Evolutionary conservation across 2,113 vertebrate genomes (phyloP).

Genomic region (Empidonax alnorum): DNA sequence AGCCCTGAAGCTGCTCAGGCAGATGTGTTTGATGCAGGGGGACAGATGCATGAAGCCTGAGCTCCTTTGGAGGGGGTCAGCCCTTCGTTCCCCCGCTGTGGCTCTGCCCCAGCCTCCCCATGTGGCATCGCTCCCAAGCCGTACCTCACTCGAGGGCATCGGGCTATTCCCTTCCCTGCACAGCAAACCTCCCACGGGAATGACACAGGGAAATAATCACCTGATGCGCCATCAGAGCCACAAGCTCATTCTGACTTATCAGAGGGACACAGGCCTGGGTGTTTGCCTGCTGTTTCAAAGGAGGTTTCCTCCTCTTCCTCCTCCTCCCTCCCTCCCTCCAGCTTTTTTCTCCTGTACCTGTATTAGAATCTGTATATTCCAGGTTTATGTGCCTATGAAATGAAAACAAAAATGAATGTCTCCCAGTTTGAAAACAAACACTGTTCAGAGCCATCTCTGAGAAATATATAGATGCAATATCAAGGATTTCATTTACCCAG

Average conservation of each 20-base stretch:
- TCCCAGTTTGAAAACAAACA: not conserved
- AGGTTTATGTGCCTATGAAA: not conserved
- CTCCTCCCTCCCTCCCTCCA: not conserved
- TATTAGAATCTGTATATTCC: not conserved
- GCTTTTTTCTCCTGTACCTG: not conserved
- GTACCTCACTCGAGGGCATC: fast-evolving
- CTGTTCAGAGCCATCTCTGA: not conserved
- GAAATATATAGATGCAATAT: not conserved
- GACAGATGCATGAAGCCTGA: fast-evolving
- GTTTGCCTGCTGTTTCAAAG: not conserved
- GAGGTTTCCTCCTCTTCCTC: not conserved
- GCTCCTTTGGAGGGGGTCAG: not conserved
- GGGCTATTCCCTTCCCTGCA: not conserved
- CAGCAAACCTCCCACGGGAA: not conserved
- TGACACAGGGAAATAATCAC: not conserved
- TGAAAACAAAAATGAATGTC: not conserved
- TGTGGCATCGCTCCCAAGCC: fast-evolving
- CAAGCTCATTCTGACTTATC: not conserved
- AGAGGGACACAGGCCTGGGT: not conserved
- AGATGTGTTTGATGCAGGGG: not conserved
- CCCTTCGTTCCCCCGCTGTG: not conserved
- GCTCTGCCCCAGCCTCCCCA: not conserved
- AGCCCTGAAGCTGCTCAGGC: not conserved
- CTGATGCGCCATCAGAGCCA: not conserved
- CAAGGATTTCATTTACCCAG: not conserved